Evolutionary conservation across 2,888 invertebrate species (phyloP).

Genomic region (Orchestes rusci): DNA sequence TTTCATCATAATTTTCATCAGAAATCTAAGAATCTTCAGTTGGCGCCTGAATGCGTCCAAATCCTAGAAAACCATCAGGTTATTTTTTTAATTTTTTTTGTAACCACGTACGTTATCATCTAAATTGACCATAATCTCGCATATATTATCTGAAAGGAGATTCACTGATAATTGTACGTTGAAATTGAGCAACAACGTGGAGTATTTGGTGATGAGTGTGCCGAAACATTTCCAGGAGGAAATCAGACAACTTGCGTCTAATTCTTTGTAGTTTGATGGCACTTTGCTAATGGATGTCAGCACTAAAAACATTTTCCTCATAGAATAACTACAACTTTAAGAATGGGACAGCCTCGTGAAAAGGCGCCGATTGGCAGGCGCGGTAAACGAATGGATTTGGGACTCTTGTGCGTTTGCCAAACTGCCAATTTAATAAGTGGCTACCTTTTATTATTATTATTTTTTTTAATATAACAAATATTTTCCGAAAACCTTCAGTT

Average conservation of each 20-base stretch:
- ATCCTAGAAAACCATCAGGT: slow-evolving; percentile 1
- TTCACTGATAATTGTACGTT: slow-evolving; percentile 25
- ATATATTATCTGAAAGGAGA: slow-evolving; percentile 25
- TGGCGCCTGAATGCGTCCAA: slow-evolving; percentile 1
- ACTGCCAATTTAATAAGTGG: too few relatives aligned
- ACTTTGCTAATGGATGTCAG: too few relatives aligned
- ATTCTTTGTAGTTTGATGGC: neutral
- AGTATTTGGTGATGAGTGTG: slow-evolving; percentile 46
- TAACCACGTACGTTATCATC: slow-evolving; percentile 1
- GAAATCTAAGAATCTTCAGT: slow-evolving; percentile 5
- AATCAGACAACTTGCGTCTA: slow-evolving; percentile 46
- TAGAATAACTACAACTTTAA: too few relatives aligned
- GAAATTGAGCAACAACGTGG: slow-evolving; percentile 31
- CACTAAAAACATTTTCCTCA: too few relatives aligned
- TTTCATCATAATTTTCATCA: slow-evolving; percentile 9
- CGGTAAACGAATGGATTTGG: too few relatives aligned
- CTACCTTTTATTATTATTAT: too few relatives aligned
- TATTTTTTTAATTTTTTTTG: neutral
- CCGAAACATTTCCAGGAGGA: slow-evolving; percentile 52
- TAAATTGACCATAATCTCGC: slow-evolving; percentile 23
- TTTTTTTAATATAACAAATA: too few relatives aligned
- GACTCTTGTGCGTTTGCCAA: too few relatives aligned
- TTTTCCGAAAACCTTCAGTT: too few relatives aligned
- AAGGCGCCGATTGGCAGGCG: too few relatives aligned
- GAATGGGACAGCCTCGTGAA: too few relatives aligned